Evolutionary conservation across 2,888 invertebrate species (phyloP).

Genomic region (Maniola hyperantus): DNA sequence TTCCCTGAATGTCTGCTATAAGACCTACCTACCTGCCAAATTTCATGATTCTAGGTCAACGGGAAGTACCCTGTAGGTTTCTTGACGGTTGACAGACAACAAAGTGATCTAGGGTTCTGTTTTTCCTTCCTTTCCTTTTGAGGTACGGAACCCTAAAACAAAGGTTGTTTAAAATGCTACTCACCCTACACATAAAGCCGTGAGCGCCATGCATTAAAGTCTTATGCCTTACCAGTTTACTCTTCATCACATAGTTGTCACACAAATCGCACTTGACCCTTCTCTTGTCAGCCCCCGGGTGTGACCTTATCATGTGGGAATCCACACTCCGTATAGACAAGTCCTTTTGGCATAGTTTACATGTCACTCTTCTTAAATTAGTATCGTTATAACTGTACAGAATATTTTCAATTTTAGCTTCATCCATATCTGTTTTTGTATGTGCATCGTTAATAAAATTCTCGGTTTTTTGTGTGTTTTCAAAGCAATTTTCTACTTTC

Average conservation of each 20-base stretch:
- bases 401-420: slow-evolving; percentile 29
- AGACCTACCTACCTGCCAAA: no score
- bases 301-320: slow-evolving; percentile 51
- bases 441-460: neutral
- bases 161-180: no score
- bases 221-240: slow-evolving; percentile 50
- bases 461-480: neutral
- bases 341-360: slow-evolving; percentile 57
- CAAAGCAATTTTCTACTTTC: slow-evolving; percentile 1
- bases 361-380: slow-evolving; percentile 45
- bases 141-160: no score
- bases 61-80: no score
- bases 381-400: slow-evolving; percentile 23
- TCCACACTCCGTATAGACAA: slow-evolving; percentile 56
- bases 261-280: slow-evolving; percentile 59
- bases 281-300: slow-evolving; percentile 56
- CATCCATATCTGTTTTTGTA: neutral
- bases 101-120: neutral
- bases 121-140: no score
- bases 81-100: no score
- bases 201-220: slow-evolving; percentile 24
- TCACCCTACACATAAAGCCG: slow-evolving; percentile 49
- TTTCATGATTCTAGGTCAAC: no score
- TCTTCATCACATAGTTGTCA: slow-evolving; percentile 48
- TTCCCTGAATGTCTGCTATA: no score